Base-by-base conservation (phyloP, 2,113 vertebrate genomes). In the Rhinoderma darwinii region DNA sequence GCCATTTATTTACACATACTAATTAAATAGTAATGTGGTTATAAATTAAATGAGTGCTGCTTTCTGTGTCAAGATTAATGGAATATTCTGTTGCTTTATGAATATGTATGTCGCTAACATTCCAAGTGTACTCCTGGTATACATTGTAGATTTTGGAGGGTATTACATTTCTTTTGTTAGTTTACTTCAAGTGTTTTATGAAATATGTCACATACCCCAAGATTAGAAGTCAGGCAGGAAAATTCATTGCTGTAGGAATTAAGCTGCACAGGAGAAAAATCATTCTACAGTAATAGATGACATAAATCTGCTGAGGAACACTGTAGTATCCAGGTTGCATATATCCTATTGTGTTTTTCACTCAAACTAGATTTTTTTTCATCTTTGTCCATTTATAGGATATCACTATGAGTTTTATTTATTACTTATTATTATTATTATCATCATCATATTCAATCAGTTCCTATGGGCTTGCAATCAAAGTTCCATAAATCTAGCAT, bases 151-250 rank as follows among this genome's bases (percentile, higher is more conserved):
- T 43, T 84, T 75, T 41, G 39, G 41, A 84, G 35, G 51, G 51
- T 75, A 75, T 51, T 84, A 84, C 75, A 84, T 56, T 61, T 84
- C 83, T 75, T 82, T 84, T 84, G 83, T 84, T 73, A 61, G 70
- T 84, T 84, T 84, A 84, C 72, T 84, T 74, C 83, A 75, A 84
- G 83, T 84, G 83, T 84, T 84, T 75, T 84, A 75, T 84, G 72
- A 84, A 84, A 82, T 82, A 82, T 82, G 79, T 82, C 79, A 66
- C 35, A 82, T 41, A 66, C 79, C n/a, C 22, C 37, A 82, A 84
- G 83, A 84, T 84, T 75, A 61, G 41, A 43, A 84, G 72, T 75
- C 83, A 84, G 72, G 66, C 72, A 84, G 72, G 51, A 74, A 54
- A 84, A 84, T 84, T 84, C 66, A 84, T 75, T 84, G 44, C 72